Percentiles rank a stretch among this genome's conserved stretches.
phyloP scores from a whole-genome alignment of 1,140 invertebrate genomes.

The Zeugodacus cucurbitae region DNA sequence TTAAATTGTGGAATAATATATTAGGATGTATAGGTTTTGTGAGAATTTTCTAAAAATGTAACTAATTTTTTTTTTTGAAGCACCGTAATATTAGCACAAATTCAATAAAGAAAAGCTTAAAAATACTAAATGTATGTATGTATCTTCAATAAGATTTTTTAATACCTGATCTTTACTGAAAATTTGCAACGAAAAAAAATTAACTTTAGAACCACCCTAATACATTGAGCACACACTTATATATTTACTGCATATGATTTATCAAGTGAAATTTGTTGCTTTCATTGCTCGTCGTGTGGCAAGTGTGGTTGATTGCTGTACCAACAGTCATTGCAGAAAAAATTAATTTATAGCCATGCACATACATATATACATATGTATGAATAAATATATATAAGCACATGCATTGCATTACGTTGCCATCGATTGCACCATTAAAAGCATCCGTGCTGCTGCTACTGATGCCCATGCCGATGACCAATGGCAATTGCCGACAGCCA shows the following conservation, averaged over 20 bases:
- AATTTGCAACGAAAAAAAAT: background rate
- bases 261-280: background rate
- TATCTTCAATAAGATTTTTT: too few species aligned
- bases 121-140: too few species aligned
- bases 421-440: slow-evolving; percentile 13
- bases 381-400: background rate
- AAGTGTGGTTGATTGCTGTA: background rate
- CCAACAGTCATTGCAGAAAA: background rate
- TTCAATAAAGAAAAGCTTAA: too few species aligned
- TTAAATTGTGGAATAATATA: too few species aligned
- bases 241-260: background rate
- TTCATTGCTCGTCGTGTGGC: background rate
- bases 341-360: background rate
- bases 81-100: too few species aligned
- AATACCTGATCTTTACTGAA: too few species aligned
- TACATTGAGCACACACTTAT: background rate
- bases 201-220: background rate
- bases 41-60: too few species aligned
- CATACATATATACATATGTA: background rate
- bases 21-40: too few species aligned
- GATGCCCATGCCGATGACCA: background rate
- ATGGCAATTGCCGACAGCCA: background rate
- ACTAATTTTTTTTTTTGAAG: too few species aligned
- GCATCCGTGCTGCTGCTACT: background rate
- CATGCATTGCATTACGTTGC: background rate